These are phyloP conservation scores for Meteorus sp. DNA, from an alignment of 1,140 invertebrate species.

Conservation along the genomic window DNA sequence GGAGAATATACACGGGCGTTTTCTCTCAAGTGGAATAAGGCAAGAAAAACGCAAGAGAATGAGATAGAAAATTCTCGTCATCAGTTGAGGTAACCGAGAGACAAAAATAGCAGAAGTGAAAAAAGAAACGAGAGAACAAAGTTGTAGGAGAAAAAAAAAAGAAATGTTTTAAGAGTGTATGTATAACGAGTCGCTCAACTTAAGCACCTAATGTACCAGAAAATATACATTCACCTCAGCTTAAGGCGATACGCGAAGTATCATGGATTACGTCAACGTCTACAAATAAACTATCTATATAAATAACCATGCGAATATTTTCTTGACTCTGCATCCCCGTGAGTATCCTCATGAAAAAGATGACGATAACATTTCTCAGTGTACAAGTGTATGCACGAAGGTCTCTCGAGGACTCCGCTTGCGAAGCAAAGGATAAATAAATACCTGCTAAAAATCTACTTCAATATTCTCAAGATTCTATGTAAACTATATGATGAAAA, in stretches of 20 bases:
- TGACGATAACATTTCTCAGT: constrained; percentile 17
- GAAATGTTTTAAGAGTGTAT: no score
- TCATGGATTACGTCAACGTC: constrained; percentile 3
- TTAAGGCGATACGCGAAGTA: no score
- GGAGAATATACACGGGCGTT: no score
- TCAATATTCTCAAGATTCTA: background rate
- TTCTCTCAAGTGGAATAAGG: constrained; percentile 7
- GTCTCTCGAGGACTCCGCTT: constrained; percentile 1
- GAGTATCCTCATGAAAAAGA: constrained; percentile 16
- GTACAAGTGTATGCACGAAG: constrained; percentile 3
- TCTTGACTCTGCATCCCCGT: constrained; percentile 2
- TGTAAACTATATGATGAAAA: background rate
- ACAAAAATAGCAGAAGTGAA: background rate
- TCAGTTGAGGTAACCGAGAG: constrained; percentile 1
- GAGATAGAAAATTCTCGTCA: background rate
- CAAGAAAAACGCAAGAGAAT: background rate
- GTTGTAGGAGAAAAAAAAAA: constrained; percentile 9
- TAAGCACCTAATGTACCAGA: constrained; percentile 20
- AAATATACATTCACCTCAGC: constrained; percentile 23
- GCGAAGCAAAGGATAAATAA: background rate
- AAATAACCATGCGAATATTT: no score
- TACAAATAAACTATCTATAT: no score
- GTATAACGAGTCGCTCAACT: constrained; percentile 15
- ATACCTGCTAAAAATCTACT: background rate
- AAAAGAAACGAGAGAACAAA: background rate